Conservation (phyloP, 2,888 invertebrate genomes). For the Tipula lateralis region DNA sequence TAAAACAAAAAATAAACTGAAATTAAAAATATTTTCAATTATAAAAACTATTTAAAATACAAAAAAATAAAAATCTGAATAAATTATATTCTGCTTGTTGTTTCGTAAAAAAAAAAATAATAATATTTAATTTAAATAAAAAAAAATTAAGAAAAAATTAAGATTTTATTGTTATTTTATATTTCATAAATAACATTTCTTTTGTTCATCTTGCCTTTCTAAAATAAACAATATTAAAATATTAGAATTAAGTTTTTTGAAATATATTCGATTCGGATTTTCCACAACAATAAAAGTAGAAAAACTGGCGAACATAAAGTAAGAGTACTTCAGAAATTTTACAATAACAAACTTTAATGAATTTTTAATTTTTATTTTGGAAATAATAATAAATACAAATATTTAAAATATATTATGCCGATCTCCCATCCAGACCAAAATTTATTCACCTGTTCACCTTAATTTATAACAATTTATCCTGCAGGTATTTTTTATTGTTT, state of each 20-base stretch:
- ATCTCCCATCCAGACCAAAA: no score
- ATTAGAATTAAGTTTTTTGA: background rate
- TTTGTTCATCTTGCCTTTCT: background rate
- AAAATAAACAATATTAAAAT: constrained; percentile 11
- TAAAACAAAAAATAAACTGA: background rate
- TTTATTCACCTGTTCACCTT: no score
- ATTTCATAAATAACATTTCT: background rate
- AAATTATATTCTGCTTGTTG: background rate
- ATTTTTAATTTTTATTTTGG: no score
- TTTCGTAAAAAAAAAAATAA: background rate
- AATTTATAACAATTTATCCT: no score
- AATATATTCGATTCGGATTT: background rate
- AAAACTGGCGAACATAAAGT: background rate
- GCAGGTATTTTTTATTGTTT: no score
- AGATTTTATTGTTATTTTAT: background rate
- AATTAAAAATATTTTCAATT: constrained; percentile 15
- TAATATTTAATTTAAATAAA: background rate
- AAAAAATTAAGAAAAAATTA: background rate
- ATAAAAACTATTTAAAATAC: background rate
- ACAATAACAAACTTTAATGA: no score
- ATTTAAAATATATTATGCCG: no score
- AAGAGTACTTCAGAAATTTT: background rate
- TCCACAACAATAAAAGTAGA: background rate
- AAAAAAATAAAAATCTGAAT: background rate
- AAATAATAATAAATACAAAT: no score